phyloP scores from a whole-genome alignment of 2,113 vertebrate genomes.

The Perca schrenkii region DNA sequence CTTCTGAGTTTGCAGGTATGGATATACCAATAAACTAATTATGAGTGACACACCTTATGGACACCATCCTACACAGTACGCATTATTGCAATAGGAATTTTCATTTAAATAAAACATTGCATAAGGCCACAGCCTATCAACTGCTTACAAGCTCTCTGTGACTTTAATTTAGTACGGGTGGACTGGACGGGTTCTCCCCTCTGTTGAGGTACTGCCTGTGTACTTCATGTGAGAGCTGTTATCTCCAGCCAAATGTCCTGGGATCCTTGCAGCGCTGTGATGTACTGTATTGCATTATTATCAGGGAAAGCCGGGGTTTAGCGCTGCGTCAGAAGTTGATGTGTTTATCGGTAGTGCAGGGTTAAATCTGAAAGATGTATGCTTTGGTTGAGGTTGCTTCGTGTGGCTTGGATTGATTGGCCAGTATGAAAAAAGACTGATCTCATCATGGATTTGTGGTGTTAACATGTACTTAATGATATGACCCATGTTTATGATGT shows the following conservation, averaged over 20 bases:
- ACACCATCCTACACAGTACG: neutral
- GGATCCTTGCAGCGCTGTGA: slow-evolving; percentile 20
- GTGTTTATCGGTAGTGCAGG: slow-evolving; percentile 33
- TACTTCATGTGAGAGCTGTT: slow-evolving; percentile 4
- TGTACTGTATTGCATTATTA: slow-evolving; percentile 26
- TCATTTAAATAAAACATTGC: neutral
- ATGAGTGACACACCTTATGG: no score
- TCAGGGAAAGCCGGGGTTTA: neutral
- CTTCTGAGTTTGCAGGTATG: no score
- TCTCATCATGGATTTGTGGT: slow-evolving; percentile 14
- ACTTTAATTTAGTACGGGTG: neutral
- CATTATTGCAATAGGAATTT: neutral
- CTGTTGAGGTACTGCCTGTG: neutral
- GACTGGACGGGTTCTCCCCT: neutral
- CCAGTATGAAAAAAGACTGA: slow-evolving; percentile 3
- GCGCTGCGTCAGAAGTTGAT: neutral
- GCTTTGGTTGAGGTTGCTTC: neutral
- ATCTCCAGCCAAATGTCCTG: slow-evolving; percentile 44
- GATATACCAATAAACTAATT: no score
- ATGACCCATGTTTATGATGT: slow-evolving; percentile 30
- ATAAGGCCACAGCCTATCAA: no score
- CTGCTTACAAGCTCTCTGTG: neutral
- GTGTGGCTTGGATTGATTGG: neutral
- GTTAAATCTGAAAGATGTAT: slow-evolving; percentile 14
- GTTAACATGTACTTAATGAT: slow-evolving; percentile 22